Conservation (phyloP, 2,113 vertebrate species). For the Chamaea fasciata region DNA sequence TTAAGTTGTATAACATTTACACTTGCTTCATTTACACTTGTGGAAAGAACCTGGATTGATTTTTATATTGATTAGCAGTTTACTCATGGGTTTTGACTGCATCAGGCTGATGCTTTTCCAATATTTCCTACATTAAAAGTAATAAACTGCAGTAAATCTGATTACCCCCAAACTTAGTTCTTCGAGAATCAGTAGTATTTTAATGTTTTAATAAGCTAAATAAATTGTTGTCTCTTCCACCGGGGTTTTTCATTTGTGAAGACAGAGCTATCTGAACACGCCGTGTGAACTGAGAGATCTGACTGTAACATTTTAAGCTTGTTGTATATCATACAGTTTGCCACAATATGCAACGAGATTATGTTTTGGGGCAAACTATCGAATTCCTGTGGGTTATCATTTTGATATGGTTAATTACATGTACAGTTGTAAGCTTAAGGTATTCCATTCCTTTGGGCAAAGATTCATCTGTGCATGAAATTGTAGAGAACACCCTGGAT, state of each 20-base stretch:
- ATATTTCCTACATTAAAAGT: background rate
- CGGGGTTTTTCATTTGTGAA: background rate
- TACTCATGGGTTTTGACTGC: background rate
- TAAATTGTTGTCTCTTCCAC: background rate
- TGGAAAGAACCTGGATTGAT: background rate
- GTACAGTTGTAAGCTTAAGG: background rate
- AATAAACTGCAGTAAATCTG: background rate
- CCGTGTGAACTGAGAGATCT: background rate
- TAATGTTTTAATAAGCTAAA: background rate
- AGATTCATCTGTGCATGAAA: background rate
- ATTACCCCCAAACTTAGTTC: background rate
- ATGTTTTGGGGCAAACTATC: background rate
- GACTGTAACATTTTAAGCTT: background rate
- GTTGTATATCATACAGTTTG: background rate
- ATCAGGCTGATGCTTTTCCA: background rate
- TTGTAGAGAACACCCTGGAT: background rate
- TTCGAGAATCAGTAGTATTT: background rate
- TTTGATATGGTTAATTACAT: constrained; percentile 7
- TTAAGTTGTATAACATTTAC: background rate
- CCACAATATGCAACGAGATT: background rate
- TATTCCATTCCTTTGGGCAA: background rate
- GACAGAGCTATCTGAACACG: background rate
- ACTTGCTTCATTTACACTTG: background rate
- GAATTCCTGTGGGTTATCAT: background rate
- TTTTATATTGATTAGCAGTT: background rate